Evolutionary conservation across 2,888 invertebrate species (phyloP).

Genomic region (Lasioglossum marginatum): DNA sequence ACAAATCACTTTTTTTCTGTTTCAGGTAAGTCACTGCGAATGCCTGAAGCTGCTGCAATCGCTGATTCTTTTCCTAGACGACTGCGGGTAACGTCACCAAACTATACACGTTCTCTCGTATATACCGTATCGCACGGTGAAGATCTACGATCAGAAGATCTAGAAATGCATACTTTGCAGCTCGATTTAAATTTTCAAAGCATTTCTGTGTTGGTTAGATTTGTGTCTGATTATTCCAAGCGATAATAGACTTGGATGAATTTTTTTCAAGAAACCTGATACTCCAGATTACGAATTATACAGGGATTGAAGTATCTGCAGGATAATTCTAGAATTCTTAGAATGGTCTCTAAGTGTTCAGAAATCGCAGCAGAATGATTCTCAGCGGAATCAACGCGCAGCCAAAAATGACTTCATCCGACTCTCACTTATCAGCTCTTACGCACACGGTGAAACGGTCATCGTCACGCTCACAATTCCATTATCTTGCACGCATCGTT

Average conservation of each 20-base stretch:
- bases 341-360: fast-evolving
- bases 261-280: neutral
- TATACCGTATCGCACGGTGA: neutral
- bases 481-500: neutral
- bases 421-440: neutral
- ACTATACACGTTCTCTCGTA: slow-evolving; percentile 1
- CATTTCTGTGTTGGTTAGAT: neutral
- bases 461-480: neutral
- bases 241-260: no score
- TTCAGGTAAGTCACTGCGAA: slow-evolving; percentile 48
- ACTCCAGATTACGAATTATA: neutral
- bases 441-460: neutral
- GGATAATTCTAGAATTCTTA: no score
- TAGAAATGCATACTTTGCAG: neutral
- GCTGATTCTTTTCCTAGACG: slow-evolving; percentile 6
- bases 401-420: neutral
- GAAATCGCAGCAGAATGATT: neutral
- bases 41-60: slow-evolving; percentile 6
- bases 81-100: slow-evolving; percentile 36
- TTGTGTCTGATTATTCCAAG: neutral
- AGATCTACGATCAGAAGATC: neutral
- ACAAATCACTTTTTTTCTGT: slow-evolving; percentile 31
- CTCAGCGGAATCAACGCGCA: neutral
- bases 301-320: neutral
- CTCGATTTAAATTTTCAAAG: neutral